Conservation (phyloP, 2,797 vertebrate genomes). For the Sorex maritimensis region DNA sequence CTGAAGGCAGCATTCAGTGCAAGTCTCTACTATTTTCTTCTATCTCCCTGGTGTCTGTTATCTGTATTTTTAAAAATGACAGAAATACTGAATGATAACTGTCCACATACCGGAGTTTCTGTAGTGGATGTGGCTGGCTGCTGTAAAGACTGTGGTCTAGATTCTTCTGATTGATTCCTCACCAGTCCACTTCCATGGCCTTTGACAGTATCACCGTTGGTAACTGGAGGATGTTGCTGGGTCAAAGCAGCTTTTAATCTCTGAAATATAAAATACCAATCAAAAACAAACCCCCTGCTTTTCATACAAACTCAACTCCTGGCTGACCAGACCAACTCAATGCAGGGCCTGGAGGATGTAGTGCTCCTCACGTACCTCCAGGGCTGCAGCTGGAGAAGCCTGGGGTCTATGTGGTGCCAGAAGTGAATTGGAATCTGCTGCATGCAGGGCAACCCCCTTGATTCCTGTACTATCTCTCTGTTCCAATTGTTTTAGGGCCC, state of each 20-base stretch:
- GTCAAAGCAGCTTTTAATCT: conserved; percentile 96
- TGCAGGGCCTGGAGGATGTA: no score
- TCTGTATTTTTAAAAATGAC: conserved; percentile 32
- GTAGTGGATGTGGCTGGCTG: conserved; percentile 99
- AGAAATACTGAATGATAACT: conserved; percentile 30
- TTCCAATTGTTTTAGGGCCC: no score
- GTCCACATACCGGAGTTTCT: conserved; percentile 95
- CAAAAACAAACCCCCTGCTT: conserved; percentile 43
- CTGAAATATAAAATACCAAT: conserved; percentile 89
- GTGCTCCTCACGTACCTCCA: no score
- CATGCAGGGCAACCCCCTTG: no score
- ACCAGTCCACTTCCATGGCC: conserved; percentile 94
- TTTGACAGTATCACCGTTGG: conserved; percentile 95
- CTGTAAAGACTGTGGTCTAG: conserved; percentile 95
- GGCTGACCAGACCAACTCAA: no score
- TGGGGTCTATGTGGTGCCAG: no score
- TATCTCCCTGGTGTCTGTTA: not conserved
- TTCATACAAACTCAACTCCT: not conserved
- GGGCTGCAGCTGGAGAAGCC: no score
- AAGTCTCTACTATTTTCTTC: no score
- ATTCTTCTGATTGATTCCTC: conserved; percentile 94
- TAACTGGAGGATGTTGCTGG: conserved; percentile 97
- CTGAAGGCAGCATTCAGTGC: no score
- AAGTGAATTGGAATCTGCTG: no score
- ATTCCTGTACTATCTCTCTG: no score